phyloP scores from a whole-genome alignment of 53 echinoderm and acorn worm species.

The Astropecten irregularis region DNA sequence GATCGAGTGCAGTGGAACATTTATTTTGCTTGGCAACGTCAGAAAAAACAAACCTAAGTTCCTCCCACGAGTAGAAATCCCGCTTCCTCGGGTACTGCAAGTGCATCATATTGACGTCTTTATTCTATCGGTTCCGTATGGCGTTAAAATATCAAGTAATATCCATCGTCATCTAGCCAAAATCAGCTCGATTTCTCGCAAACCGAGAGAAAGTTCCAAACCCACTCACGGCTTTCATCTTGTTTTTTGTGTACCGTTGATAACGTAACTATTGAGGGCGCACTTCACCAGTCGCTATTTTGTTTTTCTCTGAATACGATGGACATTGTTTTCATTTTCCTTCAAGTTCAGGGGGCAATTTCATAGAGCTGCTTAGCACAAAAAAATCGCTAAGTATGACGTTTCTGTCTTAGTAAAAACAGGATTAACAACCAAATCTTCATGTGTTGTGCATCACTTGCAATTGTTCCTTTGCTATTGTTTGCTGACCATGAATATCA shows the following conservation, averaged over 20 bases:
- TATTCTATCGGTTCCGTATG: not conserved
- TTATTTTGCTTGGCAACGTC: conserved; percentile 38
- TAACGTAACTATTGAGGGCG: conserved; percentile 35
- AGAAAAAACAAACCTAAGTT: conserved; percentile 73
- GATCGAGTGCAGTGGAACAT: too few species aligned
- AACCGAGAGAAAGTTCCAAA: not conserved
- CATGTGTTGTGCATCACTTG: too few species aligned
- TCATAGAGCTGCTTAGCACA: too few species aligned
- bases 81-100: conserved; percentile 80
- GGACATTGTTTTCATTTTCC: too few species aligned
- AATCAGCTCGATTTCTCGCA: not conserved
- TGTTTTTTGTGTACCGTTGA: not conserved
- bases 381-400: too few species aligned
- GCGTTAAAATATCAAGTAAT: not conserved
- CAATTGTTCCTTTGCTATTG: too few species aligned
- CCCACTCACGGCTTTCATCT: not conserved
- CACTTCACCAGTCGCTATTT: not conserved
- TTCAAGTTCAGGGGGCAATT: too few species aligned
- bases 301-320: too few species aligned
- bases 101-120: conserved; percentile 74
- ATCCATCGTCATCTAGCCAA: conserved; percentile 13
- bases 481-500: too few species aligned
- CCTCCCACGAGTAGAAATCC: conserved; percentile 87
- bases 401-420: too few species aligned
- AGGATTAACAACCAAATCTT: too few species aligned